Conservation (phyloP, 2,797 vertebrate species). For the Sitta carolinensis region DNA sequence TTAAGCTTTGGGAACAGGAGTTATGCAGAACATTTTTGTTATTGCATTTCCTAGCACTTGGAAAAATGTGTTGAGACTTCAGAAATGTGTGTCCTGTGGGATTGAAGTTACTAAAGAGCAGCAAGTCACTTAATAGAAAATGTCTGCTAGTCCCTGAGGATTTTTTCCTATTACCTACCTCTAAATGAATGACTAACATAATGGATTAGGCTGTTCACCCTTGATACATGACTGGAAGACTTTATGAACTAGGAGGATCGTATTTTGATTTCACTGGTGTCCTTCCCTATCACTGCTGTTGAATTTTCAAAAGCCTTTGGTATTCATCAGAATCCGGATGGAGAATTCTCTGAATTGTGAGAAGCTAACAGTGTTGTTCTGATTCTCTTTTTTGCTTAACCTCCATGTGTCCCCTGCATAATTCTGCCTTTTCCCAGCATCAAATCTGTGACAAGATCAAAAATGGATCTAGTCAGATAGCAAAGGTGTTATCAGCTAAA, state of each 20-base stretch:
- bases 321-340: neutral
- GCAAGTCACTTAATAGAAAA: slow-evolving; percentile 47
- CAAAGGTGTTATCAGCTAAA: slow-evolving; percentile 12
- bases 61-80: neutral
- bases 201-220: slow-evolving; percentile 36
- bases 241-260: neutral
- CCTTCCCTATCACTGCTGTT: neutral
- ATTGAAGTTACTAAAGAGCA: neutral
- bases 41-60: slow-evolving; percentile 1
- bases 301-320: slow-evolving; percentile 13
- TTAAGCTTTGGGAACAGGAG: neutral
- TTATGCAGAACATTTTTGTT: neutral
- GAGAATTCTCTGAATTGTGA: neutral
- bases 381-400: slow-evolving; percentile 33
- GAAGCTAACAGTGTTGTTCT: neutral
- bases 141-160: neutral
- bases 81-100: slow-evolving; percentile 16
- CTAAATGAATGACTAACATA: slow-evolving; percentile 42
- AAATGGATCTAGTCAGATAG: slow-evolving; percentile 46
- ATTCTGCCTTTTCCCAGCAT: slow-evolving; percentile 10
- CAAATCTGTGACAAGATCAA: slow-evolving; percentile 44
- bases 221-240: slow-evolving; percentile 6
- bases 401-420: slow-evolving; percentile 10
- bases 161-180: slow-evolving; percentile 38
- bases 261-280: slow-evolving; percentile 19